Conservation (phyloP, 2,888 invertebrate species). For the Toxonevra muliebris region DNA sequence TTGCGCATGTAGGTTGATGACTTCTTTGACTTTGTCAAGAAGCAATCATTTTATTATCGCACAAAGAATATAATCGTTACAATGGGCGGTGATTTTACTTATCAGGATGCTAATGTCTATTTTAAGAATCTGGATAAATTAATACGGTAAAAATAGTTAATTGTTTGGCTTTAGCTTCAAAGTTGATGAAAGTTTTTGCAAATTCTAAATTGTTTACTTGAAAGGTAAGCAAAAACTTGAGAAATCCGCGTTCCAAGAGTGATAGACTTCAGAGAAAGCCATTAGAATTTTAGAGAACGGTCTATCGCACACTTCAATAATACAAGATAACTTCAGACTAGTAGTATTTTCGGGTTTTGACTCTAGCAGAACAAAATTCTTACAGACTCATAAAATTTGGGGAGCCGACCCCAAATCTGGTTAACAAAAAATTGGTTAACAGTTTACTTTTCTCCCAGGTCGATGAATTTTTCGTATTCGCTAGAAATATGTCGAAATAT, state of each 20-base stretch:
- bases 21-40: constrained; percentile 69
- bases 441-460: constrained; percentile 64
- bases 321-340: too few relatives aligned
- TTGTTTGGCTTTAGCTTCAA: not conserved
- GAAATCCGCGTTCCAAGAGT: too few relatives aligned
- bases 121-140: constrained; percentile 87
- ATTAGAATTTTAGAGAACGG: too few relatives aligned
- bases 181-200: constrained; percentile 33
- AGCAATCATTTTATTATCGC: constrained; percentile 70
- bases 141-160: constrained; percentile 67
- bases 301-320: too few relatives aligned
- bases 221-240: too few relatives aligned
- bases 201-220: too few relatives aligned
- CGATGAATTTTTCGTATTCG: constrained; percentile 68
- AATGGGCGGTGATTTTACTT: constrained; percentile 93
- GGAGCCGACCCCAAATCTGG: too few relatives aligned
- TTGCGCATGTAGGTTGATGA: constrained; percentile 58
- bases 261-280: too few relatives aligned
- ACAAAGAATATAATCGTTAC: constrained; percentile 82
- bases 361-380: too few relatives aligned
- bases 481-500: constrained; percentile 66
- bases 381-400: too few relatives aligned
- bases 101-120: constrained; percentile 82
- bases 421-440: not conserved
- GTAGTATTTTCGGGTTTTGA: too few relatives aligned